Base-by-base conservation (phyloP, 2,797 vertebrate genomes). In the Danio jaintianensis region DNA sequence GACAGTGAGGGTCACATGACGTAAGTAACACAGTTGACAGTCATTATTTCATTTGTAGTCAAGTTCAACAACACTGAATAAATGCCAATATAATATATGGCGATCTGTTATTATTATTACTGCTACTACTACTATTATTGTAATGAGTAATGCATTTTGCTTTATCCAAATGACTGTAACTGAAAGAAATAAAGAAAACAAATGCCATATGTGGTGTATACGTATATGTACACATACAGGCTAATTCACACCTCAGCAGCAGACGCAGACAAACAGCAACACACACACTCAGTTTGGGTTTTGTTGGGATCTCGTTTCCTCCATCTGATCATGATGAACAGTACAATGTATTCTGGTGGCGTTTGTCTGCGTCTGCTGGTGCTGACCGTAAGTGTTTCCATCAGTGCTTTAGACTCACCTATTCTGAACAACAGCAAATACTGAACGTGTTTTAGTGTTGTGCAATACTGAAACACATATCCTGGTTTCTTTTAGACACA, bases 11-110 rank as follows among this genome's bases (percentile, higher is more conserved):
- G 38, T 63, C 38, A 42, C 61, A 36, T 59, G 13, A 59, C 58
- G 36, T 59, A 3, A 59, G 29, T 29, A 59, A 59, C 22, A 69
- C 47, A 69, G 15, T 69, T 38, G 66, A 69, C 66, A 52, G 52
- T 38, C 47, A 69, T 52, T 12, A 16, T 67, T 67, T 52, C 6
- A 52, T n/a, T 38, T 52, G 7, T 50, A 11, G 9, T 16, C 52
- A 50, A 50, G 12, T 22, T 36, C 22, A 38, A 48, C 29, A 69
- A 69, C 67, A 69, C 48, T 69, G 29, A 52, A 68, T 29, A 22
- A 47, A 69, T 50, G 15, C 50, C 66, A 69, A 61, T 16, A 61
- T 38, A 69, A 52, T 68, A 16, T 48, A 29, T 50, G 12, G 8
- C 38, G 22, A 40, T 38, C 67, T 69, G 18, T 69, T 36, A 1